A percentile compares a stretch with the other conserved stretches of the same genome.
Evolutionary conservation across 2,113 vertebrate species (phyloP).

Genomic region (Saimiri boliviensis): DNA sequence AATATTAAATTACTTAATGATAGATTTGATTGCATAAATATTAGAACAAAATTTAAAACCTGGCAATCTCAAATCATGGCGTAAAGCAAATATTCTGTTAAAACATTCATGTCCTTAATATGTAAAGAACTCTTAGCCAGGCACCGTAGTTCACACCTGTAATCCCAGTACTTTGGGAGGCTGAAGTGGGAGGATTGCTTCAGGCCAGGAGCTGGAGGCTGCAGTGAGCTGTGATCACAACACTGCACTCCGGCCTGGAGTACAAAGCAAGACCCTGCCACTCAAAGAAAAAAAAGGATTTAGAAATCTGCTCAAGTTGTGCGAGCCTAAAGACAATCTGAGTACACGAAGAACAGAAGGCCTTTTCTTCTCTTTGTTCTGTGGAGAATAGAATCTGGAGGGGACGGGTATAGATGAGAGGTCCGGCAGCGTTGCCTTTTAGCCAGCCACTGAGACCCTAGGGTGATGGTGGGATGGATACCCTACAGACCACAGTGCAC

Average conservation of each 20-base stretch:
- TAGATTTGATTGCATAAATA: background rate
- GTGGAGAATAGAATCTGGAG: background rate
- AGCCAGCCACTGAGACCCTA: too few relatives aligned
- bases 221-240: background rate
- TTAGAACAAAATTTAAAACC: background rate
- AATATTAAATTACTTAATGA: background rate
- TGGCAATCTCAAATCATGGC: background rate
- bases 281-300: background rate
- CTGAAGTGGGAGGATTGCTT: background rate
- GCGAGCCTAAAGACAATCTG: background rate
- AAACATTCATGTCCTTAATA: background rate
- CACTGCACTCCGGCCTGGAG: background rate
- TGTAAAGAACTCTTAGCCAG: background rate
- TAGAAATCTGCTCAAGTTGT: background rate
- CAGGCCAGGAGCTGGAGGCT: background rate
- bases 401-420: too few relatives aligned
- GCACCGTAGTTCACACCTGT: background rate
- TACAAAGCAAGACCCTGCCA: background rate
- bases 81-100: background rate
- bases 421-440: accelerated
- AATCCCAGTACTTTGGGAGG: background rate
- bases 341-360: background rate
- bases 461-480: too few relatives aligned
- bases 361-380: background rate
- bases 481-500: accelerated